Conservation (phyloP, 2,888 invertebrate species). For the Epistrophe eligans region DNA sequence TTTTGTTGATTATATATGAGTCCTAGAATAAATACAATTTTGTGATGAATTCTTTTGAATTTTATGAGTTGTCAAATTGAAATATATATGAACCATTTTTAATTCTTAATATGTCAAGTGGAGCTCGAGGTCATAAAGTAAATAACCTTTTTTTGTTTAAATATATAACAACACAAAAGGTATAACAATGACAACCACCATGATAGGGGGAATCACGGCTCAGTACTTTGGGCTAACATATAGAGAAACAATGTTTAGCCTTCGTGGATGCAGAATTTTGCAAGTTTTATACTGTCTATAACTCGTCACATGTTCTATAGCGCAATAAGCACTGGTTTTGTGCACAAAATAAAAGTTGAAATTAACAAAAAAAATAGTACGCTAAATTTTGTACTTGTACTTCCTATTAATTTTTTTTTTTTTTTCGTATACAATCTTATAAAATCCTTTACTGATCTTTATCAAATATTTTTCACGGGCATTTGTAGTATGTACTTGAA, state of each 20-base stretch:
- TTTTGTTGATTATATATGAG: background rate
- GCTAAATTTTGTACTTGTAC: too few relatives aligned
- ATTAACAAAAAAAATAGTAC: too few relatives aligned
- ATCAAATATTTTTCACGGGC: too few relatives aligned
- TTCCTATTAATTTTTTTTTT: too few relatives aligned
- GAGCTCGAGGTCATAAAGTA: background rate
- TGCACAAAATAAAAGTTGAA: too few relatives aligned
- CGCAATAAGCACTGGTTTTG: too few relatives aligned
- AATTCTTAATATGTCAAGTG: too few relatives aligned
- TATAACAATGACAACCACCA: background rate
- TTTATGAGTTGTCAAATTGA: background rate
- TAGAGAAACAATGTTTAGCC: background rate
- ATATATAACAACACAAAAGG: background rate
- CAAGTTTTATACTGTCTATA: too few relatives aligned
- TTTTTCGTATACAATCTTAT: too few relatives aligned
- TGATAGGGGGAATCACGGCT: constrained; percentile 10
- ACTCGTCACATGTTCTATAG: background rate
- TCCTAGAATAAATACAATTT: background rate
- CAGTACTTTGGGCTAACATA: constrained; percentile 7
- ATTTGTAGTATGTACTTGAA: too few relatives aligned
- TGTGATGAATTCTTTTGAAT: constrained; percentile 9
- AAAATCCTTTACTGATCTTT: too few relatives aligned
- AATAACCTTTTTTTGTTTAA: background rate
- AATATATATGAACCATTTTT: background rate
- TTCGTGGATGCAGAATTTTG: too few relatives aligned